phyloP scores from a whole-genome alignment of 1,140 invertebrate species.

The Drosophila pallidifrons region DNA sequence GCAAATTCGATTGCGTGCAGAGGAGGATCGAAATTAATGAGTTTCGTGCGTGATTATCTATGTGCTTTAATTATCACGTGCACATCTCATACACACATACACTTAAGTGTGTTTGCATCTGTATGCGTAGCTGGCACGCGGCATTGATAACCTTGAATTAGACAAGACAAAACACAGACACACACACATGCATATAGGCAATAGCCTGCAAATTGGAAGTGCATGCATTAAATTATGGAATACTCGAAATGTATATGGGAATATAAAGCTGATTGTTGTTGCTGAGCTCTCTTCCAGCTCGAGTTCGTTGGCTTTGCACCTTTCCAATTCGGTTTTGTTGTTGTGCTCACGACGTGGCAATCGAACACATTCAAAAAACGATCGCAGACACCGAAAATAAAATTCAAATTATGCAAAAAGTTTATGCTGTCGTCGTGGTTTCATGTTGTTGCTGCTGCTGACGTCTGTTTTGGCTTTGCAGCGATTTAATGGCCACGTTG shows the following conservation, averaged over 20 bases:
- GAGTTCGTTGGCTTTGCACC: slow-evolving; percentile 42
- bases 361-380: slow-evolving; percentile 33
- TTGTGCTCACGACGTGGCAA: slow-evolving; percentile 60
- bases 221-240: slow-evolving; percentile 57
- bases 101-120: background rate
- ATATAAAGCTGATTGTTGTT: background rate
- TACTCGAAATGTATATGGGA: slow-evolving; percentile 29
- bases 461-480: slow-evolving; percentile 34
- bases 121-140: slow-evolving; percentile 35
- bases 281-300: slow-evolving; percentile 10
- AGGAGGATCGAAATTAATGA: background rate
- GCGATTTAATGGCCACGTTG: slow-evolving; percentile 67
- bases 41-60: slow-evolving; percentile 9
- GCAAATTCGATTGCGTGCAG: background rate
- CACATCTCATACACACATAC: slow-evolving; percentile 18
- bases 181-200: background rate
- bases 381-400: slow-evolving; percentile 21
- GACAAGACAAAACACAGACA: slow-evolving; percentile 25
- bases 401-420: slow-evolving; percentile 32
- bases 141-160: slow-evolving; percentile 61
- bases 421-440: slow-evolving; percentile 31
- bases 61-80: slow-evolving; percentile 33
- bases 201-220: slow-evolving; percentile 41
- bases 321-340: background rate
- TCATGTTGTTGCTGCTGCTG: slow-evolving; percentile 23